Percentiles rank a stretch among this genome's conserved stretches.
Evolutionary conservation across 2,113 vertebrate species (phyloP).

Genomic region (Cavia aperea): DNA sequence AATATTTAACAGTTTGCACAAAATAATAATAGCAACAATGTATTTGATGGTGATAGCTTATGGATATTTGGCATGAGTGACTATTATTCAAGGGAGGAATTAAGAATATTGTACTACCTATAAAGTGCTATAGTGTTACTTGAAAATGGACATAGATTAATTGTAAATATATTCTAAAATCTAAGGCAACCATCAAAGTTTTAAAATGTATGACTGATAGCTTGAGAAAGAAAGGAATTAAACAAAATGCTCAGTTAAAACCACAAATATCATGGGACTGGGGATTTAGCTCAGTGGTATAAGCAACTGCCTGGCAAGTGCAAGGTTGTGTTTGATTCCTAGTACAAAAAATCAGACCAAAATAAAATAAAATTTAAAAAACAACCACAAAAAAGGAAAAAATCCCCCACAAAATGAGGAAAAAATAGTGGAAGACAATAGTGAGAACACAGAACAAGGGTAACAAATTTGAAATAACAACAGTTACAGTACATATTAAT

Average conservation of each 20-base stretch:
- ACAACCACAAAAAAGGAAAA: too few species aligned
- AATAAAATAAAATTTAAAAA: too few species aligned
- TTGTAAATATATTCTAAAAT: not conserved
- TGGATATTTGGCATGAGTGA: not conserved
- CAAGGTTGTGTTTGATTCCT: too few species aligned
- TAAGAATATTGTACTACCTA: not conserved
- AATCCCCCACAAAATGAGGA: too few species aligned
- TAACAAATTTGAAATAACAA: not conserved
- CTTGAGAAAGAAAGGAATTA: not conserved
- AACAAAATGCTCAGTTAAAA: not conserved
- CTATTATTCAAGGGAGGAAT: not conserved
- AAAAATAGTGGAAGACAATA: not conserved
- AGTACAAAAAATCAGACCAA: too few species aligned
- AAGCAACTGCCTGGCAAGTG: too few species aligned
- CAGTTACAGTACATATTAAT: not conserved
- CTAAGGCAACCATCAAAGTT: not conserved
- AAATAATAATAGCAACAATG: not conserved
- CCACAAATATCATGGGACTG: not conserved
- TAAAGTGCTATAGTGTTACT: not conserved
- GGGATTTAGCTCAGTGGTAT: too few species aligned
- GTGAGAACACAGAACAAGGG: not conserved
- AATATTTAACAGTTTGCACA: not conserved
- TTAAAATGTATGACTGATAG: not conserved
- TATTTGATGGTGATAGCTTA: not conserved
- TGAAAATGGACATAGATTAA: not conserved